These are phyloP conservation scores for Gymnoscelis rufifasciata DNA, from an alignment of 2,888 invertebrate genomes.

Conservation along the genomic window DNA sequence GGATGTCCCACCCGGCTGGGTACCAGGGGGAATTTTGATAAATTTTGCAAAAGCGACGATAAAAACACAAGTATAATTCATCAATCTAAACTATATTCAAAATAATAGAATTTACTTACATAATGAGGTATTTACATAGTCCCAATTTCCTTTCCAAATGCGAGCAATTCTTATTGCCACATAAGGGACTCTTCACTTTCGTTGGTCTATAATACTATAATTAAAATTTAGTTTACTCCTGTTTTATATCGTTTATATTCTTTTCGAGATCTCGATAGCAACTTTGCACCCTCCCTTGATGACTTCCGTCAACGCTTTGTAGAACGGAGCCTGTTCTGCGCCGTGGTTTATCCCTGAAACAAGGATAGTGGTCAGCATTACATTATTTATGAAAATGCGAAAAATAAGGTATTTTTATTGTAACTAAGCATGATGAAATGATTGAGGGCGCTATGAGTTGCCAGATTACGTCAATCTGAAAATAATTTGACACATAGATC, in stretches of 20 bases:
- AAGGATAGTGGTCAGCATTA: too few species aligned
- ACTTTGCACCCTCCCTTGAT: conserved; percentile 96
- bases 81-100: conserved; percentile 19
- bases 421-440: too few species aligned
- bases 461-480: too few species aligned
- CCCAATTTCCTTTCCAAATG: neutral
- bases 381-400: too few species aligned
- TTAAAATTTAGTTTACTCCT: too few species aligned
- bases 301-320: conserved; percentile 87
- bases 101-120: conserved; percentile 15
- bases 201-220: too few species aligned
- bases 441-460: too few species aligned
- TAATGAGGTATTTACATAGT: conserved; percentile 6
- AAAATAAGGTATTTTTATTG: too few species aligned
- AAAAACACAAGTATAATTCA: neutral
- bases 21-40: neutral
- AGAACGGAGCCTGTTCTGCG: conserved; percentile 96
- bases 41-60: too few species aligned
- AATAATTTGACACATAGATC: too few species aligned
- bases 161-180: neutral
- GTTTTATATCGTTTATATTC: conserved; percentile 83
- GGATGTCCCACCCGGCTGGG: neutral
- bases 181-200: neutral
- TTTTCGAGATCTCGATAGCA: conserved; percentile 96
- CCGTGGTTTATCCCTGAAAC: conserved; percentile 88